Conservation (phyloP, 1,140 invertebrate genomes). For the Meloidogyne hapla region DNA sequence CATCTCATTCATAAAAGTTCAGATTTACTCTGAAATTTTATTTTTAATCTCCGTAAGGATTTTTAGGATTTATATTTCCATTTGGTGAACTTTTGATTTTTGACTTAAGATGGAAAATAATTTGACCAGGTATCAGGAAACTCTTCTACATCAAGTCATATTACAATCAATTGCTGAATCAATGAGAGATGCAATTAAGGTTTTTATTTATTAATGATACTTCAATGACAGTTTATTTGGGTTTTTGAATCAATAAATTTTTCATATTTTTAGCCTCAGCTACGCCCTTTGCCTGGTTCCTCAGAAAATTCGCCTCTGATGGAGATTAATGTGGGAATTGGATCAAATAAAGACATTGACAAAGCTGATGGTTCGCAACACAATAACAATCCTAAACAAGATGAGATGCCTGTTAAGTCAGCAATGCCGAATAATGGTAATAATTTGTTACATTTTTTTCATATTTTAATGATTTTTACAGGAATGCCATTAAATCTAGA, state of each 20-base stretch:
- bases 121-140: neutral
- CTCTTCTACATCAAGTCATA: neutral
- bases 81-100: no score
- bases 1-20: no score
- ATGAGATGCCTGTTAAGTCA: neutral
- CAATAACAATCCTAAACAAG: neutral
- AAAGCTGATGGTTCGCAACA: neutral
- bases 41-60: no score
- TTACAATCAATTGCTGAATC: neutral
- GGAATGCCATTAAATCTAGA: neutral
- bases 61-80: no score
- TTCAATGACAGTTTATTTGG: no score
- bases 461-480: neutral
- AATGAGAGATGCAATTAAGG: neutral
- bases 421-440: neutral
- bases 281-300: neutral
- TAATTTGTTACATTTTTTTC: no score
- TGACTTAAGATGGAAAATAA: neutral
- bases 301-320: neutral
- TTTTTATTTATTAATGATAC: no score
- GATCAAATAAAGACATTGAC: neutral
- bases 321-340: neutral
- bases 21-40: no score
- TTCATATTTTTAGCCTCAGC: neutral
- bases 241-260: neutral